Conservation (phyloP, 2,888 invertebrate genomes). For the Acanthosepion lycidas region DNA sequence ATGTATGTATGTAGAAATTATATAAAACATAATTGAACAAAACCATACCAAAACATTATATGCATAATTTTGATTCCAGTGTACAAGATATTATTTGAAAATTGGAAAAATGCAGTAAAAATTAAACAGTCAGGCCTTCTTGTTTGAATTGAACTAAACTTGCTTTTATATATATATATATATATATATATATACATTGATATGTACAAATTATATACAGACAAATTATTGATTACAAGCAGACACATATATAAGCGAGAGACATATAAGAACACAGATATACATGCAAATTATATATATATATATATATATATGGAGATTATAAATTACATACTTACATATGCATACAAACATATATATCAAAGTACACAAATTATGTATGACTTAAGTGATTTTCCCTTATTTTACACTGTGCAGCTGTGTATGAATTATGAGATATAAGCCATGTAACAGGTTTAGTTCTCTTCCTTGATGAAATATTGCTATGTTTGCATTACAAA, state of each 20-base stretch:
- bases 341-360: not conserved
- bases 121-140: too few species aligned
- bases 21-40: too few species aligned
- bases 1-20: too few species aligned
- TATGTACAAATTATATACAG: not conserved
- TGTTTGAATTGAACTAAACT: too few species aligned
- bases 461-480: not conserved
- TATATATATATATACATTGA: not conserved
- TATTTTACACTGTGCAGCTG: not conserved
- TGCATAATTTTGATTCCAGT: too few species aligned
- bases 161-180: not conserved
- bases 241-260: not conserved
- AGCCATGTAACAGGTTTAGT: not conserved
- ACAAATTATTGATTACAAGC: not conserved
- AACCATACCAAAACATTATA: too few species aligned
- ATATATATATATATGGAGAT: not conserved
- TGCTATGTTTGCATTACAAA: not conserved
- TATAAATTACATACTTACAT: not conserved
- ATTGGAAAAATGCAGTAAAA: too few species aligned
- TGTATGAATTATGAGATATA: not conserved
- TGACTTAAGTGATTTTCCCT: not conserved
- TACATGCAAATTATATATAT: not conserved
- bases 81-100: too few species aligned
- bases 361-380: too few species aligned
- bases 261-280: not conserved